phyloP scores from a whole-genome alignment of 2,797 vertebrate genomes.

The Champsocephalus gunnari region DNA sequence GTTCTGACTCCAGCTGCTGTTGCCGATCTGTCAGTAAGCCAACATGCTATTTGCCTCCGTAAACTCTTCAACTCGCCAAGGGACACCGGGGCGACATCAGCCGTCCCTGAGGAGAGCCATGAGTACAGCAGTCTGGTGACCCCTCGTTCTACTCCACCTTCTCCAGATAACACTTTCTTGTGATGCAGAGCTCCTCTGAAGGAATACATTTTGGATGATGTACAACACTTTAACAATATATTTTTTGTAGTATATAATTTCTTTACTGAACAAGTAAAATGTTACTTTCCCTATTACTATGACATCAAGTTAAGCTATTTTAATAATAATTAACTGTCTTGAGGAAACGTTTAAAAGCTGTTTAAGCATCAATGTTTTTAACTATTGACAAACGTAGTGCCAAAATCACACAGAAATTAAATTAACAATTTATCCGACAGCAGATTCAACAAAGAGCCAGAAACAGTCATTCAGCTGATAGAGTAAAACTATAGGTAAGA shows the following conservation, averaged over 20 bases:
- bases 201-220: background rate
- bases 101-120: slow-evolving; percentile 34
- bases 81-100: slow-evolving; percentile 57
- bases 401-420: background rate
- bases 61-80: slow-evolving; percentile 81
- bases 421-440: background rate
- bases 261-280: background rate
- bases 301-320: background rate
- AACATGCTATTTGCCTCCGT: slow-evolving; percentile 55
- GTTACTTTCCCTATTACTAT: background rate
- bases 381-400: background rate
- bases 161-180: background rate
- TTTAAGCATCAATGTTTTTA: background rate
- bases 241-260: no score
- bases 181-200: background rate
- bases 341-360: background rate
- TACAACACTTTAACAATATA: background rate
- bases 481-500: background rate
- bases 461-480: background rate
- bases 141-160: background rate
- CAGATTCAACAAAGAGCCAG: background rate
- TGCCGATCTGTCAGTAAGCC: slow-evolving; percentile 70
- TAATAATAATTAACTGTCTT: background rate
- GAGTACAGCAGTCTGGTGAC: slow-evolving; percentile 29
- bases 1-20: slow-evolving; percentile 69